Base-by-base conservation (phyloP, 2,888 invertebrate species). In the Phalera bucephala region DNA sequence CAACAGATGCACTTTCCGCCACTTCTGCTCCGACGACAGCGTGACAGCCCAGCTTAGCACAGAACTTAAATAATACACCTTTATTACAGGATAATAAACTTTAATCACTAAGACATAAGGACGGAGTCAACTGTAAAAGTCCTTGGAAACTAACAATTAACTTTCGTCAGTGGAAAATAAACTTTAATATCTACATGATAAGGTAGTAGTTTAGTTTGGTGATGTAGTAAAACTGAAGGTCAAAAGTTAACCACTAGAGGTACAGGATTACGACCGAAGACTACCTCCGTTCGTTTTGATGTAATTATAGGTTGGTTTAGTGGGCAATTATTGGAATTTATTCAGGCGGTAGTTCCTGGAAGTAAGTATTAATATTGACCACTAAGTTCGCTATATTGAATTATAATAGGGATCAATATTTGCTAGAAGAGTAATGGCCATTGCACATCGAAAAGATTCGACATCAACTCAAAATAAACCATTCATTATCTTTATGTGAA, bases 211-310 rank as follows among this genome's bases (percentile, higher is more conserved):
- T n/a, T 40, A 38, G 36, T 22, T 4, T 43, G 25, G 45, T 45
- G 22, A 23, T 25, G 12, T 26, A 34, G 43, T 40, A 46, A 47
- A 47, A 56, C 44, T 52, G 40, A 54, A 69, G 80, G 78, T 76
- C 69, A 79, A 66, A 72, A 68, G 77, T 76, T 72, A 77, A 78
- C 71, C 62, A 69, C 64, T 54, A 66, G 70, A 64, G 67, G 68
- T 57, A 31, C 38, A 23, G 33, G 33, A 17, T 19, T 32, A 15
- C 26, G n/a, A n/a, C n/a, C n/a, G n/a, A n/a, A n/a, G n/a, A n/a
- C 13, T 36, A 25, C 1, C 10, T 22, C 9, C 2, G 10, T 22
- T 4, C 4, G 6, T 22, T 22, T 22, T 9, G 21, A 1, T 21
- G 10, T 22, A 22, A 22, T 22, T 22, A 22, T 22, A 22, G 10